Evolutionary conservation across 1,140 invertebrate genomes (phyloP), one percentile per base, ranked within the genome.

Genomic region (Diabrotica undecimpunctata): DNA sequence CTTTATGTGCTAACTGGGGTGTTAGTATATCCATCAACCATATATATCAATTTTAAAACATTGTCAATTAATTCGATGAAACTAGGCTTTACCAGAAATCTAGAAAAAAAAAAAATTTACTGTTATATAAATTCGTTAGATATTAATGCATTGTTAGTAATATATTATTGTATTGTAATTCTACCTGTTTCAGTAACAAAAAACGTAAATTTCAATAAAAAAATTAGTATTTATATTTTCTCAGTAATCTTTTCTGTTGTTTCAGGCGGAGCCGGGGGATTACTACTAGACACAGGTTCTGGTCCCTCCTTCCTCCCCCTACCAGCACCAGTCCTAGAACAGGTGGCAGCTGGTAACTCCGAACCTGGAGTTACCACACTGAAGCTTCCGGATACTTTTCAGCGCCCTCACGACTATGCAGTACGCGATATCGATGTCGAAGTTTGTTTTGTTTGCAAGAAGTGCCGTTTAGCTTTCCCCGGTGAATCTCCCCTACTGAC

Each of bases 381-480:
- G 12, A 81, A 86, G 56, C 76, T 88, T 9, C 85, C 86, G 25
- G 83, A 85, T n/a, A 73, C 61, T 79, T 80, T n/a, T 69, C 79
- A 12, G 50, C 64, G 66, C 37, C 69, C 72, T 12, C 52, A 62
- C 10, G 76, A 79, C 78, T 79, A 66, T 36, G 76, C 72, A 70
- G 79, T 68, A 67, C 75, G 84, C 63, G 86, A 91, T 68, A 78
- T 87, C 3, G 90, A 92, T 72, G 84, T 88, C 52, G 92, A 94
- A 74, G 83, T 92, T 13, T 92, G 91, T 70, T 89, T 90, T 81
- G 90, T 93, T 59, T 94, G 92, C 82, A 91, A 92, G 75, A 89
- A 91, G 74, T 94, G 92, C 78, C 89, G 91, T 61, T 84, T 91
- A 55, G 91, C 92, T 4, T 94, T 90, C 80, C 86, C 89, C 2